These are phyloP conservation scores for Galleria mellonella DNA, from an alignment of 1,140 invertebrate genomes.

Conservation along the genomic window DNA sequence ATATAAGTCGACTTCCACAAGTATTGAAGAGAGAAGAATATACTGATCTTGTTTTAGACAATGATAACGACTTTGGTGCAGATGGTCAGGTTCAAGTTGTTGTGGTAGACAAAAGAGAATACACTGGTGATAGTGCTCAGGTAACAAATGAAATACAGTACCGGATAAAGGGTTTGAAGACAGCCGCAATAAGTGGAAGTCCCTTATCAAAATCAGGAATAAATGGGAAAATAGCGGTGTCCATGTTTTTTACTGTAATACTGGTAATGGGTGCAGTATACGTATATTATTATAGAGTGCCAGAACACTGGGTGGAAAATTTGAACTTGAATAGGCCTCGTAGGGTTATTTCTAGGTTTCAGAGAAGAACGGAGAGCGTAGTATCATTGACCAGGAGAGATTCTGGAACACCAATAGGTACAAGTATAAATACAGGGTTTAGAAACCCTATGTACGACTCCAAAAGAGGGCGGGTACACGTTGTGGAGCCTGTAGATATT, in stretches of 20 bases:
- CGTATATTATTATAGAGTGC: constrained; percentile 49
- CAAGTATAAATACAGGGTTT: constrained; percentile 37
- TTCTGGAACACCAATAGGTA: constrained; percentile 19
- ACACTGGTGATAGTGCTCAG: constrained; percentile 41
- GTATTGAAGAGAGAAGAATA: constrained; percentile 5
- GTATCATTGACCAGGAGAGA: constrained; percentile 57
- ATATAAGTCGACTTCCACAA: constrained; percentile 31
- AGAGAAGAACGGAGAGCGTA: constrained; percentile 51
- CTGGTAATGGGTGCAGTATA: constrained; percentile 34
- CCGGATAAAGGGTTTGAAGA: constrained; percentile 25
- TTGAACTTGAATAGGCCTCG: constrained; percentile 10
- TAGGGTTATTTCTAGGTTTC: constrained; percentile 37
- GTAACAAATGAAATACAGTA: constrained; percentile 34
- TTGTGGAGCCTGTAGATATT: constrained; percentile 28
- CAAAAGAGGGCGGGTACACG: constrained; percentile 39
- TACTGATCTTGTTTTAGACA: not conserved
- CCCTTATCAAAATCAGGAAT: constrained; percentile 34
- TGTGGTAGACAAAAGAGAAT: constrained; percentile 47
- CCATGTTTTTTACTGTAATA: constrained; percentile 42
- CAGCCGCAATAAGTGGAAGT: constrained; percentile 34
- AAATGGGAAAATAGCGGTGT: constrained; percentile 45
- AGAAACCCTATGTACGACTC: constrained; percentile 62
- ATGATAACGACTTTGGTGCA: not conserved
- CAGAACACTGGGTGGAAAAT: constrained; percentile 24
- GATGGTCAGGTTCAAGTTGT: constrained; percentile 36